Conservation (phyloP, 2,113 vertebrate species). For the Antennarius striatus region DNA sequence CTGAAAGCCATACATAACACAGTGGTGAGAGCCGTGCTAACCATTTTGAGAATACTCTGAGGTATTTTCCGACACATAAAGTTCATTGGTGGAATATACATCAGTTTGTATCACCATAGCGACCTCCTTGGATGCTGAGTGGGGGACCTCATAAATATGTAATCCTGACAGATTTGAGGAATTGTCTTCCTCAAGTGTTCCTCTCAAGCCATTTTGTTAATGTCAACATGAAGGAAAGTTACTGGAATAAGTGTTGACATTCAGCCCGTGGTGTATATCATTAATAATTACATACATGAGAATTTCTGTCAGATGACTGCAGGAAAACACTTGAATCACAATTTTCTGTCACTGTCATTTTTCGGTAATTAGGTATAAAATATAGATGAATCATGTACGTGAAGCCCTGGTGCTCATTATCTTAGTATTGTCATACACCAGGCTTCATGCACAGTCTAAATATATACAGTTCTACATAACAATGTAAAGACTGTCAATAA, state of each 20-base stretch:
- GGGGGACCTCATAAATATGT: conserved; percentile 80
- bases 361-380: conserved; percentile 53
- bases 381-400: conserved; percentile 37
- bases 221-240: conserved; percentile 78
- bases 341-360: conserved; percentile 44
- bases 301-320: conserved; percentile 49
- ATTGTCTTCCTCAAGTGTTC: conserved; percentile 74
- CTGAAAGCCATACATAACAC: conserved; percentile 51
- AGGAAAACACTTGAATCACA: conserved; percentile 33
- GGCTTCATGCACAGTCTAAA: conserved; percentile 2
- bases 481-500: not conserved
- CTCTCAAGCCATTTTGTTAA: conserved; percentile 78
- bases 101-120: conserved; percentile 74
- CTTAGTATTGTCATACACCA: conserved; percentile 7
- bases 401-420: conserved; percentile 20
- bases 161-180: conserved; percentile 78
- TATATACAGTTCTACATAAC: conserved; percentile 5
- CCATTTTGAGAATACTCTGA: conserved; percentile 67
- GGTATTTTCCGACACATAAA: conserved; percentile 69
- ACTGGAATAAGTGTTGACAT: conserved; percentile 75
- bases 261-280: conserved; percentile 68
- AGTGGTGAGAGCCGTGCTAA: conserved; percentile 50
- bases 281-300: conserved; percentile 68
- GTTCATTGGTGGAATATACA: conserved; percentile 78
- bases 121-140: conserved; percentile 75